Conservation (phyloP, 92 coral and sea anemone genomes). For the Meandrina meandrites region DNA sequence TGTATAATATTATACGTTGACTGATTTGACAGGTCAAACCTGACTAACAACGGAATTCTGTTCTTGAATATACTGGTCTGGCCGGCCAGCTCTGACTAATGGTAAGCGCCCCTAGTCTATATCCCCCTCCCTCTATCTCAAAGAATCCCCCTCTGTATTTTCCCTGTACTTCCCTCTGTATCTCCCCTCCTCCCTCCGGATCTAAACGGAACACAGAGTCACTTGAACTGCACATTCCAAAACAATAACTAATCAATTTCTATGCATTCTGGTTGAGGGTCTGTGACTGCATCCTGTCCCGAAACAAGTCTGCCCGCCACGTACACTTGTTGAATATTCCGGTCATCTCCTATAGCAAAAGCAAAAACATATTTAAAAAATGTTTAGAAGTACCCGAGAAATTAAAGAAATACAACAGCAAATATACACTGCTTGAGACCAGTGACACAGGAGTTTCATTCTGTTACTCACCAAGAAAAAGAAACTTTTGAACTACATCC, state of each 20-base stretch:
- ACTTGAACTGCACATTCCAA: not conserved
- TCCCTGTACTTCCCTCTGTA: not conserved
- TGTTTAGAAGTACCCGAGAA: too few species aligned
- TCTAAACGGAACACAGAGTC: not conserved
- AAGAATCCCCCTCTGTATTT: not conserved
- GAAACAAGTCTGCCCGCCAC: slow-evolving; percentile 78
- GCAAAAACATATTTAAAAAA: not conserved
- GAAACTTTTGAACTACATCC: slow-evolving; percentile 76
- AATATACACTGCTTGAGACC: too few species aligned
- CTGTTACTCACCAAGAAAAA: slow-evolving; percentile 60
- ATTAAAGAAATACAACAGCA: not conserved
- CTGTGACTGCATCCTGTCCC: slow-evolving; percentile 30
- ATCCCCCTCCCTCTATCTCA: not conserved
- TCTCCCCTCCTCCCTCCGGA: not conserved
- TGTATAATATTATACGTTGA: too few species aligned
- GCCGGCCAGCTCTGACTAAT: too few species aligned
- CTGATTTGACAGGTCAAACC: too few species aligned
- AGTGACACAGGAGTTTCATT: not conserved
- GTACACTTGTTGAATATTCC: slow-evolving; percentile 73
- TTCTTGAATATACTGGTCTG: too few species aligned
- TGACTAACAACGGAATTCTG: too few species aligned
- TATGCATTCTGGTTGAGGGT: not conserved
- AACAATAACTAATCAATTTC: slow-evolving; percentile 13
- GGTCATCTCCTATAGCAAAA: slow-evolving; percentile 67
- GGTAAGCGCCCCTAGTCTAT: not conserved